phyloP scores from a whole-genome alignment of 1,140 invertebrate genomes.

The Choristoneura fumiferana region DNA sequence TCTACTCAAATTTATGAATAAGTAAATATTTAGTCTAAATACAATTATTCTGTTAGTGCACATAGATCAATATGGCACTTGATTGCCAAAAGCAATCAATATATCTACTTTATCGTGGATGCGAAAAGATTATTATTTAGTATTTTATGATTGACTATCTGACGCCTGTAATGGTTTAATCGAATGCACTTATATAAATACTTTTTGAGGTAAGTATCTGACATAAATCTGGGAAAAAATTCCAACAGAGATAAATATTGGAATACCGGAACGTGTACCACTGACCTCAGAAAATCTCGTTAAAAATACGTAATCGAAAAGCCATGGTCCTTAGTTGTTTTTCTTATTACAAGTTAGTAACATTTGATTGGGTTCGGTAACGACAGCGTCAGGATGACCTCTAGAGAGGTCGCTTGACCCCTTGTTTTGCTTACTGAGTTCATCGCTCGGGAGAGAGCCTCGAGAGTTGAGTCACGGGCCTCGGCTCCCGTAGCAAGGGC shows the following conservation, averaged over 20 bases:
- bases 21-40: neutral
- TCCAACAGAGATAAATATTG: neutral
- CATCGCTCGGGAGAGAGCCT: neutral
- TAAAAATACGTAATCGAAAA: neutral
- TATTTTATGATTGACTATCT: too few relatives aligned
- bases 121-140: too few relatives aligned
- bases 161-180: too few relatives aligned
- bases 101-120: too few relatives aligned
- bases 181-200: too few relatives aligned
- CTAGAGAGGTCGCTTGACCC: neutral
- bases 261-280: neutral
- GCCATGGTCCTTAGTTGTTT: neutral
- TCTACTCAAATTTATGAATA: neutral
- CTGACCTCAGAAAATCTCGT: neutral
- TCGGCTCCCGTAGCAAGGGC: too few relatives aligned
- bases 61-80: neutral
- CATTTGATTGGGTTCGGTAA: slow-evolving; percentile 14
- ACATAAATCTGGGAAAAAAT: neutral
- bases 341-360: slow-evolving; percentile 3
- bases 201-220: too few relatives aligned
- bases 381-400: neutral
- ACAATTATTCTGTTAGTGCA: neutral
- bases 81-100: too few relatives aligned
- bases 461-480: too few relatives aligned
- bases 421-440: slow-evolving; percentile 1